Base-by-base conservation (phyloP, 2,797 vertebrate genomes). In the Sphaeramia orbicularis region DNA sequence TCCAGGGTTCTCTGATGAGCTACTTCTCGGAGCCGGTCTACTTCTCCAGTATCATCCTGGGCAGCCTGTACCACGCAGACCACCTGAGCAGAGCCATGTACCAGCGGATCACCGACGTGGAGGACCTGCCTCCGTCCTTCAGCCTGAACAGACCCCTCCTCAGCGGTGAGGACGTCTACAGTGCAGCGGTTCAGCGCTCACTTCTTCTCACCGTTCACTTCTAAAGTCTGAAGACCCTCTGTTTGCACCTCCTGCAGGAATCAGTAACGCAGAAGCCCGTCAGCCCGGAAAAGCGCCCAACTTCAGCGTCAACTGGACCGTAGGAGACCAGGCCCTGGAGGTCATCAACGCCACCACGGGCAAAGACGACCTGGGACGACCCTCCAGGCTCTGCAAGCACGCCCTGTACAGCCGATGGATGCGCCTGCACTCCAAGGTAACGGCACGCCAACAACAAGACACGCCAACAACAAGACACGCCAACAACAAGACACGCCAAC, bases 41-140 rank as follows among this genome's bases (percentile, higher is more conserved):
- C 92, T 95, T 98, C 90, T 97, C 96, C 71, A 99, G 97, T 92
- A 96, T 99, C 89, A 96, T 99, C 88, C 88, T 98, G 93, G 97
- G 97, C 64, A 98, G 97, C 87, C 91, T 99, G 62, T 99, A 99
- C 90, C 97, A 99, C 3, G 96, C 96, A 0, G 96, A 97, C 89
- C 97, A 99, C 89, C 95, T 98, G 58, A 96, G 95, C 82, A 93
- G 97, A 58, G 97, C 97, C 86, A 94, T 96, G 90, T 98, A 98
- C 93, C 97, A 97, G 93, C 93, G 97, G 47, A 94, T 99, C 76
- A 83, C 93, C 5, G 94, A 95, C 80, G 96, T 99, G 21, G 94
- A 97, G 76, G 94, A 94, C 56, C 92, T 98, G 60, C 95, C 96
- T 0, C 89, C 83, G 7, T 80, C 94, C 40, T 99, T 96, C 85